phyloP scores from a whole-genome alignment of 30 jellyfish, hydroid and myxozoan species.

The Chironex yamaguchii region DNA sequence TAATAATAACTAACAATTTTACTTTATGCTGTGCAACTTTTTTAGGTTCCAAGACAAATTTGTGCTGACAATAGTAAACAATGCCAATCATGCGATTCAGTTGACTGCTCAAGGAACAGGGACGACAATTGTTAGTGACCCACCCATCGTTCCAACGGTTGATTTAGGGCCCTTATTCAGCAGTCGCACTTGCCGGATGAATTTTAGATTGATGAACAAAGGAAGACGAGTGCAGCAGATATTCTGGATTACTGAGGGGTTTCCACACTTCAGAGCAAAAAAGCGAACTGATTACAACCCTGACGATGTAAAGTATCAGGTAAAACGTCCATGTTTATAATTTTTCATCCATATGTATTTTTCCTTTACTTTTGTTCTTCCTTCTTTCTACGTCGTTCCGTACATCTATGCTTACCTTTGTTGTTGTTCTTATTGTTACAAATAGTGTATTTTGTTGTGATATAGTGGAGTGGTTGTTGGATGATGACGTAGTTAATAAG shows the following conservation, averaged over 20 bases:
- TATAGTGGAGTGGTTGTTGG: too few relatives aligned
- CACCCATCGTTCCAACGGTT: conserved; percentile 82
- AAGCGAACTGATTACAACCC: conserved; percentile 68
- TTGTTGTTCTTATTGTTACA: too few relatives aligned
- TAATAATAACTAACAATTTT: too few relatives aligned
- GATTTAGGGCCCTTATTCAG: conserved; percentile 89
- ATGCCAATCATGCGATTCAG: conserved; percentile 70
- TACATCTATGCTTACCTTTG: too few relatives aligned
- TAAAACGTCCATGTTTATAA: too few relatives aligned
- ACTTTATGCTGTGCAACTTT: too few relatives aligned
- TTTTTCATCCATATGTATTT: too few relatives aligned
- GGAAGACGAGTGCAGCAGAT: conserved; percentile 95
- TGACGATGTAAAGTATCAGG: conserved; percentile 89
- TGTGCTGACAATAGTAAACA: conserved; percentile 62
- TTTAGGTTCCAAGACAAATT: conserved; percentile 90
- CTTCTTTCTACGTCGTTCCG: too few relatives aligned
- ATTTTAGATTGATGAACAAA: conserved; percentile 74
- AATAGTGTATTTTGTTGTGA: too few relatives aligned
- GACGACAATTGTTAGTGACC: conserved; percentile 89
- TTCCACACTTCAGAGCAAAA: conserved; percentile 75
- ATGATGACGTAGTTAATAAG: too few relatives aligned
- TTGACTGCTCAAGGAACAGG: conserved; percentile 92
- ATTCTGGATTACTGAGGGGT: conserved; percentile 96
- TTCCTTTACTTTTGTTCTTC: too few relatives aligned
- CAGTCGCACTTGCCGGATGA: conserved; percentile 62